phyloP scores from a whole-genome alignment of 2,797 vertebrate genomes.

The Scleropages formosus region DNA sequence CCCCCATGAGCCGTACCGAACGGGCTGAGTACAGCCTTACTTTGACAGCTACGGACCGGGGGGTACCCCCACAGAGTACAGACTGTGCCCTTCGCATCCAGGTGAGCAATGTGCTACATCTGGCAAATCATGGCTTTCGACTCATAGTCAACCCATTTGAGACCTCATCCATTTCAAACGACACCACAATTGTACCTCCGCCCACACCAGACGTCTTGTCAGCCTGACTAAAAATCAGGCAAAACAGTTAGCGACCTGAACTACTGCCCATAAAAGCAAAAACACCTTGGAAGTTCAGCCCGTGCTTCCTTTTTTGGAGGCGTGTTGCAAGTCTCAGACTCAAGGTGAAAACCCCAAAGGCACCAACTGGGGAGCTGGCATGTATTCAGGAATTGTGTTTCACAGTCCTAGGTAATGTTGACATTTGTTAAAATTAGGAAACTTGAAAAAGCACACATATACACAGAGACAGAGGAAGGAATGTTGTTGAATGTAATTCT shows the following conservation, averaged over 20 bases:
- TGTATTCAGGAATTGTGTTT: conserved; percentile 28
- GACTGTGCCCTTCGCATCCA: conserved; percentile 77
- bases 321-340: conserved; percentile 53
- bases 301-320: conserved; percentile 58
- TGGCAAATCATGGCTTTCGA: not conserved
- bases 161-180: not conserved
- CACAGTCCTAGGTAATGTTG: not conserved
- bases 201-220: conserved; percentile 43
- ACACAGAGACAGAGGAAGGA: not conserved
- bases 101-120: conserved; percentile 57
- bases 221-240: conserved; percentile 41
- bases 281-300: conserved; percentile 49
- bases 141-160: not conserved
- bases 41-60: conserved; percentile 78
- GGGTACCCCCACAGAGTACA: conserved; percentile 70
- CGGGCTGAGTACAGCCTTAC: conserved; percentile 81
- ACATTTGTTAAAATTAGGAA: not conserved
- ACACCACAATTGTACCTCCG: too few species aligned
- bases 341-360: conserved; percentile 50
- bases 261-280: conserved; percentile 58
- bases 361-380: conserved; percentile 46
- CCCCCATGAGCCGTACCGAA: conserved; percentile 72
- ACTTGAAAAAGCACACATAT: not conserved
- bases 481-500: not conserved
- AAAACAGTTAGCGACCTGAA: conserved; percentile 46